Evolutionary conservation across 1,140 invertebrate genomes (phyloP), one percentile per base, ranked within the genome.

Genomic region (Chrysomallon squamiferum): DNA sequence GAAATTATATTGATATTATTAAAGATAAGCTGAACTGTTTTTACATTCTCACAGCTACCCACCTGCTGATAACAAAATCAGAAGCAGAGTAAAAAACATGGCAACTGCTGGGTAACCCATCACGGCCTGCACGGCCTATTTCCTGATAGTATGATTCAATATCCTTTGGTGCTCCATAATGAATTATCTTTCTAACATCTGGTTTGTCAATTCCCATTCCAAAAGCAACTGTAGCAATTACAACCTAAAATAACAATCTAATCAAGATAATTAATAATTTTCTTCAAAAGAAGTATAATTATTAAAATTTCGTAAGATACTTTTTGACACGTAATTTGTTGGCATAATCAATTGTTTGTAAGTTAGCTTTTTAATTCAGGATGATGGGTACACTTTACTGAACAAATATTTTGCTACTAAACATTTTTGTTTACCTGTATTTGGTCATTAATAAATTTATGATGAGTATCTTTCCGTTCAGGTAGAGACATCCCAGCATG

Each of bases 201-300:
- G 93, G 91, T 85, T 98, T 98, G 83, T 99, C 96, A 41, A 99
- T 97, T 43, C 96, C 96, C 96, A 99, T 98, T 30, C 96, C 96
- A 88, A 98, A 98, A 65, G 95, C 97, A 43, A 97, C 92, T 18
- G 94, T 96, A 0, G 94, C 94, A 2, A 95, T 89, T 27, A 95
- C 91, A 29, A 90, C 93, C 68, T 90, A 65, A 38, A 38, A 38
- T 11, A 82, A 72, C 66, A 61, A 70, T 20, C 50, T 13, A 59
- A 50, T 11, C 41, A 43, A 43, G n/a, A 43, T 43, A 9, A 43
- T 11, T 11, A 11, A n/a, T 11, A 43, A 43, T 43, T 9, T 9
- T 9, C 9, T 43, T 43, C n/a, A 43, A n/a, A n/a, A n/a, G n/a
- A n/a, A n/a, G n/a, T n/a, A 11, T 43, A 11, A n/a, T 43, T 43